Base-by-base conservation (phyloP, 2,888 invertebrate species). In the Zygaena filipendulae region DNA sequence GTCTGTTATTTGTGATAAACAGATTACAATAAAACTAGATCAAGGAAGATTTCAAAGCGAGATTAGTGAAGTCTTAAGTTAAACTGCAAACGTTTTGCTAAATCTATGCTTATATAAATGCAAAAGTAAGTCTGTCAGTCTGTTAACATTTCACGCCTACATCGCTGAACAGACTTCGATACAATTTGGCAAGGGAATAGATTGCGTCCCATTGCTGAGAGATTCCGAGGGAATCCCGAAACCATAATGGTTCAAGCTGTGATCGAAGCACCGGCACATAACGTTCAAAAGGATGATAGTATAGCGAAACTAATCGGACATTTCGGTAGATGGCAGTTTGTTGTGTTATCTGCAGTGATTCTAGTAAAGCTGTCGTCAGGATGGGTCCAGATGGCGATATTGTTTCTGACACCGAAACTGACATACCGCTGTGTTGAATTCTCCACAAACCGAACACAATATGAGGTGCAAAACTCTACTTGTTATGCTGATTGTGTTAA, bases 301-400 rank as follows among this genome's bases (percentile, higher is more conserved):
- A 52, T 77, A 13, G 57, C 61, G 1, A 59, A 58, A 14, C 36
- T 77, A 2, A 43, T 77, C 1, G 77, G 77, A 0, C 60, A 72
- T 9, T 68, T 90, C 23, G 89, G 90, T 3, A 75, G 64, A 45
- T 91, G 90, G 87, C 91, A 91, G 44, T 66, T 89, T 2, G 60
- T 85, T 45, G 74, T 90, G 1, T 86, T 87, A 29, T 49, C 82
- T 1, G 70, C 86, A 0, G 79, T 90, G n/a, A 85, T 86, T 11
- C 51, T 88, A 3, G 82, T 87, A 25, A 91, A 90, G 58, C 82
- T 91, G 32, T 88, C 90, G 0, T 87, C 88, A 1, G 90, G 89
- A 4, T 91, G 90, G 89, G 88, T 90, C 27, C 90, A 90, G 42
- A 71, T 91, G 50, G 86, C 85, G 0, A 87, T 90, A 25, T 80